Evolutionary conservation across 2,113 vertebrate species (phyloP).

Genomic region (Bubalus kerabau): DNA sequence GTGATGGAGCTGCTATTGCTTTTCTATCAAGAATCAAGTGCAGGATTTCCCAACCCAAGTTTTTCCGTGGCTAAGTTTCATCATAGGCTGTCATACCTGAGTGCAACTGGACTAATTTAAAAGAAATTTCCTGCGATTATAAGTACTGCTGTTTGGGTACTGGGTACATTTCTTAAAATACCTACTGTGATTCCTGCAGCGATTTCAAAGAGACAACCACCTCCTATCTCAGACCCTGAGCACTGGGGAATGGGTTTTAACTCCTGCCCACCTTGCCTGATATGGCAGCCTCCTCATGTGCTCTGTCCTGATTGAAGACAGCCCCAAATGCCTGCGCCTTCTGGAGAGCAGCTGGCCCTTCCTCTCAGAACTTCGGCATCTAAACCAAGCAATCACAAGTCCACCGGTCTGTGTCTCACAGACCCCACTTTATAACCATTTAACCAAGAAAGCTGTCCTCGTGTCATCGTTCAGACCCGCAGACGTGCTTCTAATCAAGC

Average conservation of each 20-base stretch:
- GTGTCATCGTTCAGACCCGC: not conserved
- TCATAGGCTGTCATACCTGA: not conserved
- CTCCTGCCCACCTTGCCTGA: not conserved
- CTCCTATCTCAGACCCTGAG: not conserved
- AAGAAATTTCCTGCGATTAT: constrained; percentile 13
- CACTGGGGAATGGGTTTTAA: not conserved
- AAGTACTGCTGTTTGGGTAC: not conserved
- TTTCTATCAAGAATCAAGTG: not conserved
- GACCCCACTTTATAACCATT: not conserved
- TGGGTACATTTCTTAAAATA: not conserved
- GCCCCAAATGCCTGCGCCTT: not conserved
- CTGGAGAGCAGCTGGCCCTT: not conserved
- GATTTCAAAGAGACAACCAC: not conserved
- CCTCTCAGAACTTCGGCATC: not conserved
- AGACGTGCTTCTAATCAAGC: not conserved
- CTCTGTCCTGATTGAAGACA: not conserved
- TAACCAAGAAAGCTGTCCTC: not conserved
- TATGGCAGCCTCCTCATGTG: not conserved
- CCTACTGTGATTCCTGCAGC: not conserved
- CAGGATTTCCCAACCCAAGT: not conserved
- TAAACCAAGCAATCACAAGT: not conserved
- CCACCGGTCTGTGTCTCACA: not conserved
- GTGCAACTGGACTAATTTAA: not conserved
- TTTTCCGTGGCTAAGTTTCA: constrained; percentile 7
- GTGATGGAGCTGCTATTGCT: not conserved